phyloP scores from a whole-genome alignment of 2,888 invertebrate genomes.

The Oligia latruncula region DNA sequence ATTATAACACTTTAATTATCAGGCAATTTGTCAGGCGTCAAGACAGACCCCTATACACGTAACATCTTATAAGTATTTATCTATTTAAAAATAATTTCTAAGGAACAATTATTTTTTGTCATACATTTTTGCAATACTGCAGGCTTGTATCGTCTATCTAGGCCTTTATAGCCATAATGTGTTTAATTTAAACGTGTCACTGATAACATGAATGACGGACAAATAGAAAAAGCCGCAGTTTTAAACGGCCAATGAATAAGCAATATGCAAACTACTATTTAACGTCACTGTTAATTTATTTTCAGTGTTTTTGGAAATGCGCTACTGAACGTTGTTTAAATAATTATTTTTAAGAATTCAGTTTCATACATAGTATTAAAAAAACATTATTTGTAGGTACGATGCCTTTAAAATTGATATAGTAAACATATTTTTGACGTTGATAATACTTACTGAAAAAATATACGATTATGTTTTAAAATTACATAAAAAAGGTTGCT shows the following conservation, averaged over 20 bases:
- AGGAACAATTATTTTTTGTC: neutral
- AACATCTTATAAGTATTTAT: neutral
- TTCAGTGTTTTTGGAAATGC: conserved; percentile 25
- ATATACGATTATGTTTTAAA: neutral
- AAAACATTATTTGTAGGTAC: neutral
- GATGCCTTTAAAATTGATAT: too few relatives aligned
- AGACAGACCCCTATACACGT: neutral
- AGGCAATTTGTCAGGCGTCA: neutral
- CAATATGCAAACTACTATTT: conserved; percentile 51
- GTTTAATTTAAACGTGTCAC: conserved; percentile 57
- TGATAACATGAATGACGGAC: conserved; percentile 53
- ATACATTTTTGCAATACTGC: neutral
- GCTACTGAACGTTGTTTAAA: neutral
- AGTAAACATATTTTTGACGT: neutral
- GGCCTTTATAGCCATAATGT: conserved; percentile 16
- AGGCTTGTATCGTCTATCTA: conserved; percentile 2
- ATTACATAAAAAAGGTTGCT: neutral
- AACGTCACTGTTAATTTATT: conserved; percentile 49
- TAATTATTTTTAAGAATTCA: neutral
- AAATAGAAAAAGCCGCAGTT: conserved; percentile 43
- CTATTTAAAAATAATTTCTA: neutral
- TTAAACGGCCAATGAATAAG: conserved; percentile 48
- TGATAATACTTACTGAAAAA: too few relatives aligned
- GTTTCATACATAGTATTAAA: neutral
- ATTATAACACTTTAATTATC: neutral